Evolutionary conservation across 2,888 invertebrate species (phyloP), one percentile per base, ranked within the genome.

Genomic region (Listrodromus nycthemerus): DNA sequence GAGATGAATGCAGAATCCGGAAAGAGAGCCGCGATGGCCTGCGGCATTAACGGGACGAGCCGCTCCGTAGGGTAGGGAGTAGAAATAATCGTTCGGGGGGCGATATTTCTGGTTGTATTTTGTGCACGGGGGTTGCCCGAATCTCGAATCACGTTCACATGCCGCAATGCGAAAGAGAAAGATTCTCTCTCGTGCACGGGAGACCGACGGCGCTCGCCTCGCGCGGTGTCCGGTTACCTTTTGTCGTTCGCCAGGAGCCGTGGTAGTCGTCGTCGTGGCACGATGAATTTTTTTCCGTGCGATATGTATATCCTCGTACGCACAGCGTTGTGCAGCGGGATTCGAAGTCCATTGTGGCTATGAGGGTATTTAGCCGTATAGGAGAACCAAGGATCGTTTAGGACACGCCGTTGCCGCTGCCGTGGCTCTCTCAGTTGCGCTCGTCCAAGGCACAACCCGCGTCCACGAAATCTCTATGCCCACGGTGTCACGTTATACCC

Each of bases 151-250:
- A 55, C 50, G 80, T 76, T 73, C 65, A 79, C 65, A 79, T 73
- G 65, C 65, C 63, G 81, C 82, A 73, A 78, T 78, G 82, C 78
- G 67, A 82, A 73, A 76, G 67, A 67, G 30, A 27, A 78, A 81
- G 65, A 74, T 69, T 75, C 75, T 33, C 63, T 79, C 70, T 21
- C 70, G 82, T 73, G 74, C 55, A 50, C 73, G 41, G 65, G 55
- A 48, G 13, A 33, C 48, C 52, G 66, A 21, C 66, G 37, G 82
- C 27, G 48, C 74, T 21, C 21, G 55, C 30, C 79, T 81, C 87
- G 84, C 83, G 78, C 78, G 88, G 88, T 93, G 91, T 93, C 93
- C 91, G 90, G 90, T 93, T 93, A 93, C 93, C 93, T 92, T 91
- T 93, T 93, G 93, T 93, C 87, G 88, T 91, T 87, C 87, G 87